These are phyloP conservation scores for Alexandromys fortis DNA, from an alignment of 2,113 vertebrate genomes.

Conservation along the genomic window DNA sequence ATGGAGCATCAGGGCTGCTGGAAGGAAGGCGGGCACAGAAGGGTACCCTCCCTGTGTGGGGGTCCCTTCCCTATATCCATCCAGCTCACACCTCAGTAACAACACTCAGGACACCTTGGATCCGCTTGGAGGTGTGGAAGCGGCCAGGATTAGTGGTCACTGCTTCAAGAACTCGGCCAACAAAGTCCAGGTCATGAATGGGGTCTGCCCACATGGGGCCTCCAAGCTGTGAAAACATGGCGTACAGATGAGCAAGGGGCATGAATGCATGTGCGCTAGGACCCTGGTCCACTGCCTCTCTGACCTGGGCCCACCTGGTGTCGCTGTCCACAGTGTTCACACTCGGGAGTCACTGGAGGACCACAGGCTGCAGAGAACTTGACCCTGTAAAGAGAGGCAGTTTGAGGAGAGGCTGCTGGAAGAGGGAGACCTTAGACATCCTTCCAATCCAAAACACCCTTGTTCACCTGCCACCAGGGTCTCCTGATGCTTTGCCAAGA, in stretches of 20 bases:
- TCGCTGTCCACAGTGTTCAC: conserved; percentile 92
- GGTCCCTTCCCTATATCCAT: conserved; percentile 74
- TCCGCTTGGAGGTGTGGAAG: conserved; percentile 90
- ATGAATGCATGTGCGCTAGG: rapidly evolving
- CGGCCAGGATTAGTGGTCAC: conserved; percentile 89
- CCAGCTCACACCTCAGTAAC: conserved; percentile 89
- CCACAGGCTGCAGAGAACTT: conserved; percentile 92
- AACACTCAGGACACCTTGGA: conserved; percentile 93
- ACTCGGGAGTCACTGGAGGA: conserved; percentile 88
- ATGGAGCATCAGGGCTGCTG: conserved; percentile 75
- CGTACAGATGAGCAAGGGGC: not conserved
- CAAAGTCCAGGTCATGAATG: conserved; percentile 90
- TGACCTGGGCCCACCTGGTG: conserved; percentile 86
- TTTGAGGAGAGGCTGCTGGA: not conserved
- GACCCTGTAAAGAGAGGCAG: conserved; percentile 81
- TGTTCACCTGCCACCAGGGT: conserved; percentile 25
- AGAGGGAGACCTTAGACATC: rapidly evolving
- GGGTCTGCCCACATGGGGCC: conserved; percentile 94
- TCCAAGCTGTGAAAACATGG: conserved; percentile 85
- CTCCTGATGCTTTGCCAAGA: conserved; percentile 84
- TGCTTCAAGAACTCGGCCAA: conserved; percentile 87
- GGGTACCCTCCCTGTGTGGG: conserved; percentile 67
- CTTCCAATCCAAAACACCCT: not conserved
- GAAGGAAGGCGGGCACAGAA: conserved; percentile 34
- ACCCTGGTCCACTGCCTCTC: rapidly evolving